Evolutionary conservation across 2,888 invertebrate genomes (phyloP), one percentile per base, ranked within the genome.

Genomic region (Cheilosia vernalis): DNA sequence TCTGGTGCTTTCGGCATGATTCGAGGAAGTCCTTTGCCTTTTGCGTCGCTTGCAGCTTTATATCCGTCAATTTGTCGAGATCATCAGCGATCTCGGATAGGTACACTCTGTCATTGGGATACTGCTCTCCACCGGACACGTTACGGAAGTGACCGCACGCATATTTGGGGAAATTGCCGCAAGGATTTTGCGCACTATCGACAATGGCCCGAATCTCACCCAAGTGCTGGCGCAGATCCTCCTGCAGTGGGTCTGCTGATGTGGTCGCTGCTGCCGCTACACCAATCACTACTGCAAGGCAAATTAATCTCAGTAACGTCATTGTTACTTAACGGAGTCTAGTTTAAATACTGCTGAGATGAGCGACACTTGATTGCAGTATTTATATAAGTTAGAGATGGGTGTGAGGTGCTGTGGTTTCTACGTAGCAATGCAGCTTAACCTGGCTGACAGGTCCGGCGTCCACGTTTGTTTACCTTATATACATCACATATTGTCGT

Each of bases 21-120:
- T 82, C 78, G 1, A 86, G 64, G 27, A 73, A 86, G n/a, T 86
- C 86, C 67, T 82, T 82, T 40, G 86, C 86, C 47, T 86, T 86
- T 2, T 73, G 51, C 6, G 82, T 77, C 2, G 82, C 56, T 15
- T 82, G 42, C 0, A 86, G 53, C 58, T 86, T 86, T 15, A 82
- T 64, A 17, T 78, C 82, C 47, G 56, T 78, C 53, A 86, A 19
- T 4, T 19, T 27, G 2, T 58, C 51, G 0, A 86, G 47, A 15
- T 86, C 86, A 4, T 77, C 64, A n/a, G 86, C 86, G 42, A 86
- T 77, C 17, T 77, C 73, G 4, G 86, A 77, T 4, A 78, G 66
- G 49, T 86, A 86, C 0, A 86, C 82, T 4, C 82, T 33, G 58
- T 86, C 86, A n/a, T 86, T 78, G n/a, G 86, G 86, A 37, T 86